phyloP scores from a whole-genome alignment of 2,888 invertebrate genomes.

The Sarcophaga carnaria region DNA sequence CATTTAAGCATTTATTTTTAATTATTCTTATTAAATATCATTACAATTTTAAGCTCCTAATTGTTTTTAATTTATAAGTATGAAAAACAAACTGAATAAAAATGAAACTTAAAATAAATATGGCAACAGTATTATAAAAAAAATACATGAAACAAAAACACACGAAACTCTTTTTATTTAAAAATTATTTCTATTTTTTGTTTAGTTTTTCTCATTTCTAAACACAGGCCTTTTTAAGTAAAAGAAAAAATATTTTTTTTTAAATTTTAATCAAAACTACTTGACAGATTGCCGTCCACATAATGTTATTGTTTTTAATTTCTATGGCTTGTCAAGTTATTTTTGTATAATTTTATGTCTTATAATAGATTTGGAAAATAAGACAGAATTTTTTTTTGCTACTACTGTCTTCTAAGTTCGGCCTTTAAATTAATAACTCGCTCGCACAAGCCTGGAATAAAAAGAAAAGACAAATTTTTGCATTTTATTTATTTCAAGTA shows the following conservation, averaged over 20 bases:
- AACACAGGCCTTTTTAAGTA: conserved; percentile 2
- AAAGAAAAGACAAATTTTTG: too few species aligned
- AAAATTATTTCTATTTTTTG: conserved; percentile 51
- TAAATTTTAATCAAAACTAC: not conserved
- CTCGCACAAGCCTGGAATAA: too few species aligned
- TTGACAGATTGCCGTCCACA: conserved; percentile 45
- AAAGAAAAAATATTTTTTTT: not conserved
- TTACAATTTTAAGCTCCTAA: conserved; percentile 58
- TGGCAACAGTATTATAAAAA: conserved; percentile 72
- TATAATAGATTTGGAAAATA: too few species aligned
- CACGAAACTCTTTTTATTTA: conserved; percentile 65
- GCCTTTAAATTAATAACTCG: too few species aligned
- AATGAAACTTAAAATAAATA: conserved; percentile 70
- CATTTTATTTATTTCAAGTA: too few species aligned
- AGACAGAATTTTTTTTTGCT: too few species aligned
- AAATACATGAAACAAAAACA: conserved; percentile 59
- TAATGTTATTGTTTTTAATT: conserved; percentile 1
- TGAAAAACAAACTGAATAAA: conserved; percentile 52
- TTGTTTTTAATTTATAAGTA: conserved; percentile 66
- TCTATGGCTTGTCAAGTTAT: not conserved
- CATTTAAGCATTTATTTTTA: conserved; percentile 29
- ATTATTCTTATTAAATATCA: conserved; percentile 42
- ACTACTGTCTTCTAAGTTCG: too few species aligned
- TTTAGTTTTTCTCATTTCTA: conserved; percentile 6
- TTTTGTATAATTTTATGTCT: too few species aligned